Evolutionary conservation across 2,888 invertebrate genomes (phyloP).

Genomic region (Lathronympha strigana): DNA sequence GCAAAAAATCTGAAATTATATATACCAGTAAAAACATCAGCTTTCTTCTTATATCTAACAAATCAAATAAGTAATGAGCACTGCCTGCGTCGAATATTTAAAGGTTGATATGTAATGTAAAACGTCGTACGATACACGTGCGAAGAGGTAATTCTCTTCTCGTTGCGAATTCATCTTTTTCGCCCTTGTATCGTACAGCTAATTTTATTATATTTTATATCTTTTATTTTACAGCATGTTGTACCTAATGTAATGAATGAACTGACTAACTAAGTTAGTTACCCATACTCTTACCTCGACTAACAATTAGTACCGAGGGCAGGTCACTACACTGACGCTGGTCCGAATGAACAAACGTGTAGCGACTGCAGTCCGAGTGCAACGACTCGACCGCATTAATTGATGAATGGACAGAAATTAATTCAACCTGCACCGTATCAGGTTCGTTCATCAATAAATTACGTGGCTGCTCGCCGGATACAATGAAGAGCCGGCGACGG

Average conservation of each 20-base stretch:
- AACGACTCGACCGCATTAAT: slow-evolving; percentile 20
- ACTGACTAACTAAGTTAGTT: neutral
- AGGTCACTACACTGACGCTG: neutral
- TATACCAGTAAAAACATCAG: too few species aligned
- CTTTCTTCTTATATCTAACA: too few species aligned
- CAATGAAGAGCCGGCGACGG: neutral
- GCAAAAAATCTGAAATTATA: too few species aligned
- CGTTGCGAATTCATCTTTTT: too few species aligned
- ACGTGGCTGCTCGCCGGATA: slow-evolving; percentile 1
- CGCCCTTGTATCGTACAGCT: too few species aligned
- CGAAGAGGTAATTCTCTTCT: too few species aligned
- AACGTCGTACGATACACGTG: too few species aligned
- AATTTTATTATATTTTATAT: too few species aligned
- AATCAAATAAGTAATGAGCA: too few species aligned
- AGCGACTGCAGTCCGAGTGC: slow-evolving; percentile 15
- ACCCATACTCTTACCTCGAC: neutral
- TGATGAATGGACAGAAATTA: slow-evolving; percentile 21
- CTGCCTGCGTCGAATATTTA: too few species aligned
- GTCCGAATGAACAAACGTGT: slow-evolving; percentile 49
- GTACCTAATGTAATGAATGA: neutral
- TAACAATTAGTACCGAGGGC: neutral
- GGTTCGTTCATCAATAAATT: slow-evolving; percentile 12
- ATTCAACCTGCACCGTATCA: slow-evolving; percentile 20
- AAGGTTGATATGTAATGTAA: too few species aligned
- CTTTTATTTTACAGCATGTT: too few species aligned